A percentile compares a stretch with the other conserved stretches of the same genome.
phyloP scores from a whole-genome alignment of 2,888 invertebrate genomes.

The Ectemnius lituratus region DNA sequence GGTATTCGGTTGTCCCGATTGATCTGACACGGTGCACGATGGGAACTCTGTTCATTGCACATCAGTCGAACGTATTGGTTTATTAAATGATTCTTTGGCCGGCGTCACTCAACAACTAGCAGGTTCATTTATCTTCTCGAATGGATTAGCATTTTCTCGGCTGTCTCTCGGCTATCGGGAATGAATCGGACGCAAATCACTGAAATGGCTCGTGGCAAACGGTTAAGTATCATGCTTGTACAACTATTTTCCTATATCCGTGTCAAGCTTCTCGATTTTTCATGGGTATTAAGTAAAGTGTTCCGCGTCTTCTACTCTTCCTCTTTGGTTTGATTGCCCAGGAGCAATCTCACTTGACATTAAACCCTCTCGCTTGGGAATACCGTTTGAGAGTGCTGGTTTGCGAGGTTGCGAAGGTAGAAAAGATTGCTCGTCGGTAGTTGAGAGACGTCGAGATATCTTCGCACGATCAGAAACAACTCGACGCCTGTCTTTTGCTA shows the following conservation, averaged over 20 bases:
- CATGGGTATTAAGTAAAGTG: no score
- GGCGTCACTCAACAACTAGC: background rate
- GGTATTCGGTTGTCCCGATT: no score
- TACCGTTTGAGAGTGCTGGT: no score
- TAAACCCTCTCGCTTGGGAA: background rate
- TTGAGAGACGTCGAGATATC: background rate
- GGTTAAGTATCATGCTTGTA: background rate
- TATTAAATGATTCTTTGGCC: background rate
- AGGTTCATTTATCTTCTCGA: constrained; percentile 1
- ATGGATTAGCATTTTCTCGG: background rate
- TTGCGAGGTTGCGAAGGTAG: no score
- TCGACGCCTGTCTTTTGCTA: constrained; percentile 15
- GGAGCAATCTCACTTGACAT: constrained; percentile 1
- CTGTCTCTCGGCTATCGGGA: background rate
- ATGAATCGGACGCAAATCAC: constrained; percentile 1
- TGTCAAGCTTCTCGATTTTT: no score
- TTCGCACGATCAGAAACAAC: background rate
- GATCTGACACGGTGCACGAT: no score
- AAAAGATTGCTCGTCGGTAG: no score
- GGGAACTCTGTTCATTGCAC: no score
- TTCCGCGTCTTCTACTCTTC: background rate
- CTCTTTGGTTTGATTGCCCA: background rate
- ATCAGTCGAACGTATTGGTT: background rate
- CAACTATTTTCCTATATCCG: background rate
- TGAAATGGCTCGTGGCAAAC: background rate